Base-by-base conservation (phyloP, 2,113 vertebrate species). In the Gallinago jamesoni region DNA sequence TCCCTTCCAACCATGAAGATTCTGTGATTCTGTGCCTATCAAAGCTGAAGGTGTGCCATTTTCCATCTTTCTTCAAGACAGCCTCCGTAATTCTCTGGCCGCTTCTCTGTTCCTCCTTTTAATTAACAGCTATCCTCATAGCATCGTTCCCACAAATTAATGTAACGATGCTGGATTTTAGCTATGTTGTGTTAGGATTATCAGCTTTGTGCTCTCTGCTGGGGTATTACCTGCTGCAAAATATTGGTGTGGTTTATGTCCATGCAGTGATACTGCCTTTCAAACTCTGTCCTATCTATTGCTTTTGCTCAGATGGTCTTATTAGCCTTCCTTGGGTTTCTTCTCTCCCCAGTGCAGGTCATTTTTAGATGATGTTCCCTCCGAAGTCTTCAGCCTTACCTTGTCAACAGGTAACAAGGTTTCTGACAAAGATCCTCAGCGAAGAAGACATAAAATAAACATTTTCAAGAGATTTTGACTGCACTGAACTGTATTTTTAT, bases 361-460 rank as follows among this genome's bases (percentile, higher is more conserved):
- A 57, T 27, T 77, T 93, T 91, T 76, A 87, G 28, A 23, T 80
- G 81, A 30, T 79, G 25, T 66, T 89, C 53, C 19, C 21, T 84
- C 35, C 13, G 12, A 76, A 89, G n/a, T 85, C 57, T 90, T 81
- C 30, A 69, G 64, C 59, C 57, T 85, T 76, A 39, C 48, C 35
- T 89, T 94, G 59, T 90, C 67, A 92, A 85, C 27, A 14, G 20
- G 24, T 87, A 68, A 69, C 57, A 48, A 72, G 45, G 10, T 91
- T 72, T 74, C 78, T 93, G 72, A 82, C 57, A 56, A 83, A 81
- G 57, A 77, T 67, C n/a, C 37, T 33, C 55, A 20, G 41, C 10
- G 27, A 90, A 47, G n/a, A 62, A 94, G 35, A 31, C 37, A 28
- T 83, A 89, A 93, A 90, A 93, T 67, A 95, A 87, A 79, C 31